Evolutionary conservation across 2,113 vertebrate species (phyloP), one percentile per base, ranked within the genome.

Genomic region (Grantiella picta): DNA sequence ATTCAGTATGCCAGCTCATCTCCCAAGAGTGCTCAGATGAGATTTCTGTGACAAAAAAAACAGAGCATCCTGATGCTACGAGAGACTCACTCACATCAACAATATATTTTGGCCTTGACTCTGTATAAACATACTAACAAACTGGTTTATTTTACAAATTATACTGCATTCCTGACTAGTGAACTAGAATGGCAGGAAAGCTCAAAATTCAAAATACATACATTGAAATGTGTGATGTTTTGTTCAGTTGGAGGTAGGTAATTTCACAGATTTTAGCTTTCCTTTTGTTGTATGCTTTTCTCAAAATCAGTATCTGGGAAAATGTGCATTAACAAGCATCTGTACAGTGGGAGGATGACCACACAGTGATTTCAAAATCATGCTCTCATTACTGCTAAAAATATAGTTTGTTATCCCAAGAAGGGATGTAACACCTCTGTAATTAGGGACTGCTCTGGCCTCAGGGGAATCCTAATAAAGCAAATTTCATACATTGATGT

Each of bases 401-500:
- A 92, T 93, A 95, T 86, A 96, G 94, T 97, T 95, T 94, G 88
- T 94, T 97, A 94, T 94, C 94, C 93, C 96, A 90, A 95, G 86
- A 94, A 97, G 65, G 94, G 91, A 96, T 95, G 90, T 83, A 96
- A 95, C 95, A 96, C 94, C 88, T 96, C 96, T 86, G 93, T 97
- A 96, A 97, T 96, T 96, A 97, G 95, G 94, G 94, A 93, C 82
- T 90, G 69, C 90, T 92, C 90, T 72, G 91, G 76, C 95, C 95
- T 96, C 73, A 3, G 91, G 96, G 92, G 94, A 97, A 88, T 97
- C 88, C 94, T 93, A 97, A 97, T 97, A 97, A 96, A 97, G 97
- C 95, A 98, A 98, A 98, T 95, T 97, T 97, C 90, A 96, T 97
- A 97, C 89, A 96, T 95, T 97, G 95, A 91, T 97, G 96, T 96